Evolutionary conservation across 2,888 invertebrate genomes (phyloP), one percentile per base, ranked within the genome.

Genomic region (Sesia apiformis): DNA sequence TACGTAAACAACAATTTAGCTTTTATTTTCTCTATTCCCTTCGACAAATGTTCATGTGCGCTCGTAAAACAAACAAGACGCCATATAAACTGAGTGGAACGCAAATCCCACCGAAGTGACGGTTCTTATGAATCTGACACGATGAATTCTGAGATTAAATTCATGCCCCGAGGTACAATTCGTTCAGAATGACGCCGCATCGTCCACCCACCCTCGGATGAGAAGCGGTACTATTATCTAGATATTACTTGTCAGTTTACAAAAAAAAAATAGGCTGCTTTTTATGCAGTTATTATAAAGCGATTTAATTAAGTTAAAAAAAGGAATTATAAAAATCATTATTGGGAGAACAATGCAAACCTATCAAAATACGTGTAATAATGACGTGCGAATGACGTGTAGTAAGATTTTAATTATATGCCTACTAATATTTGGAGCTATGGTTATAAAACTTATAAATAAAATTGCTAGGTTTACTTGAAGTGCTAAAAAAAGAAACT

Each of bases 121-220:
- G 71, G 69, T 80, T 81, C 79, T 84, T 83, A 81, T 78, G 78
- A 80, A 78, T 74, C 78, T 79, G 84, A 81, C 80, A 79, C 75
- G 74, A 78, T 74, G 76, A 77, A 83, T 81, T 74, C 81, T 72
- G 75, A 86, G 88, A 88, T 88, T 88, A 88, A 87, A 87, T 85
- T 85, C 84, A 83, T 84, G 77, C 84, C 86, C 86, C 67, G 80
- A 80, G 87, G 88, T 80, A 76, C 79, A 77, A 81, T 85, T 83
- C 79, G 75, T 77, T 76, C 75, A 70, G 78, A 78, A 78, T 75
- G 73, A 75, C 76, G 76, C 73, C 74, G 78, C 81, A 76, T 80
- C 81, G 80, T 81, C 78, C 77, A 77, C 80, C 77, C 76, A 78
- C 75, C 68, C 64, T 66, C 60, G 67, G 76, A 84, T 84, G 82